Conservation (phyloP, 2,888 invertebrate species). For the Diarsia brunnea region DNA sequence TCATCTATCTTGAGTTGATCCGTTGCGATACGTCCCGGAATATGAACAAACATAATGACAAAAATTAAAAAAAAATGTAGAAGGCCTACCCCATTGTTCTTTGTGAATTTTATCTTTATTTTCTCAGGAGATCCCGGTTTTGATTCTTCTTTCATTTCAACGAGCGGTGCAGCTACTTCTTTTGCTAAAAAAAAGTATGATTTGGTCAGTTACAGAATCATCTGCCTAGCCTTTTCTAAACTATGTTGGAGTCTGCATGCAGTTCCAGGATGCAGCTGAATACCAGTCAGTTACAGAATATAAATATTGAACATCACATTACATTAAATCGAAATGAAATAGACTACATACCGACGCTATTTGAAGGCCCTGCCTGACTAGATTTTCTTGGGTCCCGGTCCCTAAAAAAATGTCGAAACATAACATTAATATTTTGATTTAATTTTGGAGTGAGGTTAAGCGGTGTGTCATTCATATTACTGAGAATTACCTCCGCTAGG, state of each 20-base stretch:
- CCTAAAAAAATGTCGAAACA: conserved; percentile 44
- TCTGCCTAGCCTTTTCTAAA: too few relatives aligned
- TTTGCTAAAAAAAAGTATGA: conserved; percentile 48
- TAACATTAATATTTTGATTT: not conserved
- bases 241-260: too few relatives aligned
- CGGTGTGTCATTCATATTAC: not conserved
- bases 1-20: too few relatives aligned
- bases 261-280: too few relatives aligned
- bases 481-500: not conserved
- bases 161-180: conserved; percentile 29
- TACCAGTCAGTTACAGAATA: not conserved
- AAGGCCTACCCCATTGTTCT: conserved; percentile 76
- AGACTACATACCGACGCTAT: conserved; percentile 38
- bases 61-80: not conserved
- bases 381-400: conserved; percentile 29
- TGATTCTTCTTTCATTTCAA: conserved; percentile 35
- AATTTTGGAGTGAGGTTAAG: not conserved
- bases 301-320: too few relatives aligned
- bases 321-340: not conserved
- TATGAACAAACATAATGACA: not conserved
- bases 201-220: not conserved
- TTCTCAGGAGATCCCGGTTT: conserved; percentile 58
- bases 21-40: not conserved
- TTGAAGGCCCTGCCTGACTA: conserved; percentile 3
- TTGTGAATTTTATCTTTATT: conserved; percentile 82